Percentiles rank a stretch among this genome's conserved stretches.
phyloP scores from a whole-genome alignment of 2,888 invertebrate species.

The Lutraria lutraria region DNA sequence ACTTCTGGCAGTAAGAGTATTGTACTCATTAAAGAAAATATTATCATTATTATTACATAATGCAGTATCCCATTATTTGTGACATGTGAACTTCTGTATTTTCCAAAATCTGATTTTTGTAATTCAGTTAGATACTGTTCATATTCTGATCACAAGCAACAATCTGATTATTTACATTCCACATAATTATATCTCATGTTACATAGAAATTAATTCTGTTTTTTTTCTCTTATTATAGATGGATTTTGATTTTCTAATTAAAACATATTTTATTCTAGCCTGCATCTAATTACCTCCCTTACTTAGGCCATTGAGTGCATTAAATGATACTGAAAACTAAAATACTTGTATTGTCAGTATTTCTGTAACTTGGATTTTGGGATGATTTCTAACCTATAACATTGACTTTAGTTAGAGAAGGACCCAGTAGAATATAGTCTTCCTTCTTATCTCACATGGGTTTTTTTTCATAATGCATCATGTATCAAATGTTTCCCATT shows the following conservation, averaged over 20 bases:
- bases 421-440: no score
- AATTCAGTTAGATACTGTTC: neutral
- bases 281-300: neutral
- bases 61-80: no score
- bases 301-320: neutral
- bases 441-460: neutral
- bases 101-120: neutral
- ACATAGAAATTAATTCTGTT: neutral
- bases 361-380: constrained; percentile 4
- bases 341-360: constrained; percentile 16
- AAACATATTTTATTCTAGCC: neutral
- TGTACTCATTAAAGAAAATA: no score
- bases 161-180: neutral
- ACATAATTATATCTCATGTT: neutral
- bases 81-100: no score
- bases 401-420: no score
- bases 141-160: neutral
- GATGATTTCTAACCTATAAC: neutral
- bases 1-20: no score
- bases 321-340: neutral
- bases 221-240: neutral
- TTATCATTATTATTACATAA: no score
- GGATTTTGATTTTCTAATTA: neutral
- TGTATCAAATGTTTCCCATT: neutral
- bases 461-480: constrained; percentile 13